Evolutionary conservation across 1,140 invertebrate genomes (phyloP), one percentile per base, ranked within the genome.

Genomic region (Acyrthosiphon pisum): DNA sequence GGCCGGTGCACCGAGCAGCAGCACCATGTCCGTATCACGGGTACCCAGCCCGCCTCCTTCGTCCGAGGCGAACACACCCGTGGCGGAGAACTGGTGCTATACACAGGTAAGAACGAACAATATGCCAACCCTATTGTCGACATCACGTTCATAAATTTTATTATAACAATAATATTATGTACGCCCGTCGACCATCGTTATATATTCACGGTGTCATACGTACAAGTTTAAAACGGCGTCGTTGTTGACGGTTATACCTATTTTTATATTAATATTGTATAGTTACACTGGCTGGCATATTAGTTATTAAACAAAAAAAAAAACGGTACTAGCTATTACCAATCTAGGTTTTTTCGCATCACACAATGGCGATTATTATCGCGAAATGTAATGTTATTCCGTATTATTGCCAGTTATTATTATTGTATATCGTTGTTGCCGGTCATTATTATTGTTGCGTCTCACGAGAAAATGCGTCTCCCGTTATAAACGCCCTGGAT

Each of bases 21-120:
- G 95, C 95, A 96, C 97, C 96, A 98, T 98, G 98, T 97, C 98
- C 96, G 97, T 98, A 95, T 98, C 97, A 95, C 97, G 98, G 95
- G 98, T 98, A 95, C 98, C 98, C 94, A 98, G 97, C 96, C 98
- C 98, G 95, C 97, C 97, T 94, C 97, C 98, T 94, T 97, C 97
- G 95, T 93, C 91, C n/a, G 98, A 98, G 97, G 97, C 97, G 95
- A 98, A 98, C 96, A 98, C 98, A 95, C 98, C 98, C 94, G 98
- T 99, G 94, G 98, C 98, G 86, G 98, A 99, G 95, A 99, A 98
- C 96, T 99, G 98, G 98, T 99, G 98, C 96, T 98, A 98, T 95
- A 99, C 98, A 95, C 98, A 98, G 97, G 98, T 98, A 96, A 35
- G n/a, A 84, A 60, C 26, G 14, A 84, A 84, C 3, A 46, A 86